Base-by-base conservation (phyloP, 2,113 vertebrate species). In the Hymenochirus boettgeri region DNA sequence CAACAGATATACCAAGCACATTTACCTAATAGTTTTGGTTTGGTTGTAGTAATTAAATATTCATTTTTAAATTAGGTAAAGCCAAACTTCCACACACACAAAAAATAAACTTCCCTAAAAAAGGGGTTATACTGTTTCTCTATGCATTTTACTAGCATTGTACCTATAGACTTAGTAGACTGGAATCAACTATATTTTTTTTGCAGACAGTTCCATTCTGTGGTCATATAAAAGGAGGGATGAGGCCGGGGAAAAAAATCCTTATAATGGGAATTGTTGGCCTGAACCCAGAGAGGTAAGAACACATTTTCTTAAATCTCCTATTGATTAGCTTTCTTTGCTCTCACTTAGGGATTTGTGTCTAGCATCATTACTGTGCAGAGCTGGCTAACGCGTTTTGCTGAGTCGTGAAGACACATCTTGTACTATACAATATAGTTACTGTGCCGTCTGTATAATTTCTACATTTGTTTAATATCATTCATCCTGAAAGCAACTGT, bases 191-290 rank as follows among this genome's bases (percentile, higher is more conserved):
- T 17, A n/a, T 67, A n/a, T 76, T 33, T 73, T 80, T 63, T 64
- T 75, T 24, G n/a, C 77, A 99, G 96, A 92, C 93, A 23, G 95
- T 98, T 79, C 96, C 96, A 7, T 98, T 99, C 84, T 94, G 90
- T 75, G 96, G 95, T 23, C 91, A 93, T 55, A 98, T 99, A 83
- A 91, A 92, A 81, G 92, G 93, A 70, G 96, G 95, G 66, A 93
- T 99, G 95, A 89, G 93, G 73, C 95, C 95, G 7, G 96, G 96
- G 52, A 99, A 97, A 90, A 99, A 98, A 86, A 90, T 99, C 73
- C 87, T 98, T 71, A 89, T 99, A 62, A 97, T 99, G 96, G 96
- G 96, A 71, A 98, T 98, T 26, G 89, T 99, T 45, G 92, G 96
- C 75, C 83, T 93, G 76, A 96, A 95, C 74, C 95, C 96, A 6